Evolutionary conservation across 2,888 invertebrate genomes (phyloP).

Genomic region (Drosophila meridiana): DNA sequence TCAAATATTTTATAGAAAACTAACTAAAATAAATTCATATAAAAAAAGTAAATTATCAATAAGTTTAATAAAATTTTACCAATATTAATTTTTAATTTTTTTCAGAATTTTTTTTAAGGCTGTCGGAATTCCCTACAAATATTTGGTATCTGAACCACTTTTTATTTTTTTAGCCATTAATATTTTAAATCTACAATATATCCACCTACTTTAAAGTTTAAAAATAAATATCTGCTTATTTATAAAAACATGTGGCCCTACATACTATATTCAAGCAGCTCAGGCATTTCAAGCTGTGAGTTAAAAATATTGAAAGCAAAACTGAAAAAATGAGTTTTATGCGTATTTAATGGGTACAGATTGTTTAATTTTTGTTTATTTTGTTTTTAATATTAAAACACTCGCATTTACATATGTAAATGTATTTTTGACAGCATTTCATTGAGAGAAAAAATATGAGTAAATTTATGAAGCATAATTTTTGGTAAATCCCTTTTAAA

Average conservation of each 20-base stretch:
- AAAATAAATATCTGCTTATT: neutral
- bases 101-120: too few relatives aligned
- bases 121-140: neutral
- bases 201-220: neutral
- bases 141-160: neutral
- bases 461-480: constrained; percentile 52
- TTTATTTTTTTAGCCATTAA: neutral
- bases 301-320: constrained; percentile 45
- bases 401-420: constrained; percentile 59
- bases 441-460: constrained; percentile 45
- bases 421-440: constrained; percentile 62
- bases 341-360: constrained; percentile 50
- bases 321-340: constrained; percentile 47
- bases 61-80: too few relatives aligned
- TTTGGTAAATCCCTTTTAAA: constrained; percentile 28
- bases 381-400: neutral
- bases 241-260: constrained; percentile 11
- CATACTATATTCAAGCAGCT: constrained; percentile 7
- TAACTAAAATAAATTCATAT: neutral
- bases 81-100: neutral
- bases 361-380: constrained; percentile 19
- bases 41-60: too few relatives aligned
- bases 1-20: neutral
- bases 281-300: constrained; percentile 17
- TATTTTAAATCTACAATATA: neutral